These are phyloP conservation scores for Sebastes dallii DNA, from an alignment of 2,797 vertebrate genomes.

Conservation along the genomic window DNA sequence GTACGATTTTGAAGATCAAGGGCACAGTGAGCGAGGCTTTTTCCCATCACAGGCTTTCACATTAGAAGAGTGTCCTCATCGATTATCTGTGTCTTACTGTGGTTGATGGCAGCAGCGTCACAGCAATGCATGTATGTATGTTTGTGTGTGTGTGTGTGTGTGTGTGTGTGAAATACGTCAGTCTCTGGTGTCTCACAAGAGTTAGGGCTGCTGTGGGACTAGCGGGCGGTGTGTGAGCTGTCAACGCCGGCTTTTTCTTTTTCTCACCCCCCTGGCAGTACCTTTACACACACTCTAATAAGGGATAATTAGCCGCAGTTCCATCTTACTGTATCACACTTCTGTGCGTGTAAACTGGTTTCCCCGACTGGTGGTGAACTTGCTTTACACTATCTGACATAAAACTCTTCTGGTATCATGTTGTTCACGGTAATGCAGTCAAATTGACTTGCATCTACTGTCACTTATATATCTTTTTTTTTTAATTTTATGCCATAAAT, in stretches of 20 bases:
- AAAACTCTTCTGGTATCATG: neutral
- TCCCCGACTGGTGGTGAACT: conserved; percentile 20
- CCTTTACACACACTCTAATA: conserved; percentile 72
- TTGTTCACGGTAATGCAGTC: conserved; percentile 4
- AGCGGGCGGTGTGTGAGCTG: conserved; percentile 74
- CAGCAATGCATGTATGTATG: conserved; percentile 11
- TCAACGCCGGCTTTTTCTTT: conserved; percentile 65
- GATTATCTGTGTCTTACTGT: conserved; percentile 23
- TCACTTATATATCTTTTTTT: neutral
- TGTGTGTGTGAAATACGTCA: conserved; percentile 50
- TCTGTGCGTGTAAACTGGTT: conserved; percentile 28
- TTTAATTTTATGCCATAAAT: neutral
- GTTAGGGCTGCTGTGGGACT: conserved; percentile 64
- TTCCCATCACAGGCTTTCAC: neutral
- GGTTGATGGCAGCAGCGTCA: conserved; percentile 13
- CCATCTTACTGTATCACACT: conserved; percentile 66
- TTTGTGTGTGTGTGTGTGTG: conserved; percentile 12
- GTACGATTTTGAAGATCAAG: neutral
- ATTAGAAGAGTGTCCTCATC: neutral
- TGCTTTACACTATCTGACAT: conserved; percentile 23
- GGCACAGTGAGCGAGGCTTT: neutral
- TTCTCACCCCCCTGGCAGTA: conserved; percentile 58
- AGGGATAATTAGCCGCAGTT: conserved; percentile 74
- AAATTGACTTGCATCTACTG: conserved; percentile 9
- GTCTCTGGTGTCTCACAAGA: conserved; percentile 70